A percentile compares a stretch with the other conserved stretches of the same genome.
Conservation (phyloP, 2,797 vertebrate species). For the Acanthurus lineatus region DNA sequence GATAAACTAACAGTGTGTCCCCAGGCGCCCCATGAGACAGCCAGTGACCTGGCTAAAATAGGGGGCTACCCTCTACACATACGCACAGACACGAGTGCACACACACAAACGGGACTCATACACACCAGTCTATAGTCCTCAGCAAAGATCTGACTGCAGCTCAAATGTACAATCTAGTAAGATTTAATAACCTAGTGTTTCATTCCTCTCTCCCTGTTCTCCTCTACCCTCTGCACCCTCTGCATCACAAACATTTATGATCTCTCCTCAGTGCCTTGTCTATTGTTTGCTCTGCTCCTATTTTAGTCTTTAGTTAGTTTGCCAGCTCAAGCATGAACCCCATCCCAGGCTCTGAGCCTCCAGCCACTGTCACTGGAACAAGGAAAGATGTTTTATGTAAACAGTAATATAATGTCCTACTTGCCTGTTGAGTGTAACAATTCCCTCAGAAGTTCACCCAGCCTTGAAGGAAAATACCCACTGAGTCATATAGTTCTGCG, state of each 20-base stretch:
- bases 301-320: constrained; percentile 74
- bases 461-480: constrained; percentile 60
- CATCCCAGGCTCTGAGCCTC: constrained; percentile 58
- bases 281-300: constrained; percentile 66
- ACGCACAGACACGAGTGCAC: constrained; percentile 20
- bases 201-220: constrained; percentile 26
- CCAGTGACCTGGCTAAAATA: constrained; percentile 77
- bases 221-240: constrained; percentile 28
- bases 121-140: constrained; percentile 40
- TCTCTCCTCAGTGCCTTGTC: constrained; percentile 39
- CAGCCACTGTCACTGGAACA: constrained; percentile 72
- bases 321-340: constrained; percentile 76
- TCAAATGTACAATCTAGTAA: constrained; percentile 26
- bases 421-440: constrained; percentile 75
- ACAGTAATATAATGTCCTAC: constrained; percentile 75
- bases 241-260: constrained; percentile 42
- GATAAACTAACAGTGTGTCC: constrained; percentile 80
- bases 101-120: constrained; percentile 19
- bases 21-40: constrained; percentile 71
- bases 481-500: constrained; percentile 39
- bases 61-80: constrained; percentile 60
- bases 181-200: constrained; percentile 45
- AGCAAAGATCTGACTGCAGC: constrained; percentile 33
- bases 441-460: constrained; percentile 54
- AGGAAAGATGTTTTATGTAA: constrained; percentile 80